Evolutionary conservation across 2,888 invertebrate species (phyloP).

Genomic region (Tetropium fuscum): DNA sequence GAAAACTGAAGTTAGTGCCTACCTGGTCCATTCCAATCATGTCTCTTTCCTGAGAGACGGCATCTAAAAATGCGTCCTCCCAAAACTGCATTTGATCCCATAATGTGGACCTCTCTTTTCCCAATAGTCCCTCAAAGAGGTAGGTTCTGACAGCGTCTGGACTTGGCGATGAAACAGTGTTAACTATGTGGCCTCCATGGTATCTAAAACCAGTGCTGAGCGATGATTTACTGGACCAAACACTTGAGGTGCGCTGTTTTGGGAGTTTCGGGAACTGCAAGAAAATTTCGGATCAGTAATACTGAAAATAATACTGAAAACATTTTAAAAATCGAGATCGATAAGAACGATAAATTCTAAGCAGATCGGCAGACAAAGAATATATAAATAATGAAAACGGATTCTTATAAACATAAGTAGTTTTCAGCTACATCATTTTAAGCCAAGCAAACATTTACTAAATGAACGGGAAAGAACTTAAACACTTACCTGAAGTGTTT

Average conservation of each 20-base stretch:
- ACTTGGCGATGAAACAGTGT: slow-evolving; percentile 88
- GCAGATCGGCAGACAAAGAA: too few relatives aligned
- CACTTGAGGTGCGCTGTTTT: slow-evolving; percentile 86
- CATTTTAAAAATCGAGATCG: too few relatives aligned
- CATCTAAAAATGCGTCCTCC: slow-evolving; percentile 99
- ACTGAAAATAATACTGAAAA: too few relatives aligned
- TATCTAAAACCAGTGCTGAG: slow-evolving; percentile 89
- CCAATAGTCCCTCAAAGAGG: slow-evolving; percentile 87
- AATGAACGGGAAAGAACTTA: background rate
- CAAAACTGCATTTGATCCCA: slow-evolving; percentile 99
- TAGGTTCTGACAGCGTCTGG: slow-evolving; percentile 92
- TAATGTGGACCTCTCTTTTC: slow-evolving; percentile 86
- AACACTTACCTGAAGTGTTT: slow-evolving; percentile 85
- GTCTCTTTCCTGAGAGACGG: slow-evolving; percentile 97
- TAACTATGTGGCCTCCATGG: slow-evolving; percentile 86
- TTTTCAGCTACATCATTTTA: too few relatives aligned
- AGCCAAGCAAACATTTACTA: too few relatives aligned
- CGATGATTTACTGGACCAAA: slow-evolving; percentile 94
- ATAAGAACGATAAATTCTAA: too few relatives aligned
- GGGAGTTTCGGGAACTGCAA: slow-evolving; percentile 76
- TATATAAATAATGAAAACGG: too few relatives aligned
- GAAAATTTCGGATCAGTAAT: too few relatives aligned
- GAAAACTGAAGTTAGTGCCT: slow-evolving; percentile 2
- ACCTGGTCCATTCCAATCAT: slow-evolving; percentile 99
- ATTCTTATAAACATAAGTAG: too few relatives aligned